Conservation (phyloP, 2,888 invertebrate genomes). For the Raillietiella orientalis region DNA sequence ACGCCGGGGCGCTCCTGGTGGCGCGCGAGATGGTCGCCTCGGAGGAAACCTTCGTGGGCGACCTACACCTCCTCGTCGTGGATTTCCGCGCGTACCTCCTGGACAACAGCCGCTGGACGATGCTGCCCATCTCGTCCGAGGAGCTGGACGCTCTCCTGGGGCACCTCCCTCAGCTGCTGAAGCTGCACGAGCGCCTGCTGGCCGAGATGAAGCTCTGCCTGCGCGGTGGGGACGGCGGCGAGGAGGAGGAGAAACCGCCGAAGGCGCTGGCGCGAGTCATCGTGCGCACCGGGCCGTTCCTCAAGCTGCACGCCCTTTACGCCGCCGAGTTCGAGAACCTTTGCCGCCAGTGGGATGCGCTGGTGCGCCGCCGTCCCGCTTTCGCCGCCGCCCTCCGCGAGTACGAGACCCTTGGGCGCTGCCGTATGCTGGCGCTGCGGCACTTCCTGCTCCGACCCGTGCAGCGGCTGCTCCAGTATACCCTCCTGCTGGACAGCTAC, state of each 20-base stretch:
- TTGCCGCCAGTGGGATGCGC: conserved; percentile 15
- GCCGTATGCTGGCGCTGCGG: conserved; percentile 20
- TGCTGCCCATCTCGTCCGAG: conserved; percentile 13
- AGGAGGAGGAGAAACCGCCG: too few relatives aligned
- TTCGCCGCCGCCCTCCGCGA: conserved; percentile 17
- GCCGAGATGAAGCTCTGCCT: conserved; percentile 17
- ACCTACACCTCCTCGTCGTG: conserved; percentile 17
- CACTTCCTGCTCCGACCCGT: conserved; percentile 32
- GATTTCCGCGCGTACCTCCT: conserved; percentile 12
- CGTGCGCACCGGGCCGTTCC: conserved; percentile 22
- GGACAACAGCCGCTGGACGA: conserved; percentile 10
- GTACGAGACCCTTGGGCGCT: conserved; percentile 16
- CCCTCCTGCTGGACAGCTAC: conserved; percentile 24
- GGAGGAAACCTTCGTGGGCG: conserved; percentile 20
- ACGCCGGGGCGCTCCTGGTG: conserved; percentile 16
- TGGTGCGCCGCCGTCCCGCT: too few relatives aligned
- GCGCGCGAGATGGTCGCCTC: conserved; percentile 20
- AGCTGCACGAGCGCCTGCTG: conserved; percentile 19
- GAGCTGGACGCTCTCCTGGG: conserved; percentile 17
- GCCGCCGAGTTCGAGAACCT: conserved; percentile 19
- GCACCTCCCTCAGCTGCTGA: conserved; percentile 18
- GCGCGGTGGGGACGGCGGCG: too few relatives aligned
- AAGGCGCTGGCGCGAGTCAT: conserved; percentile 20
- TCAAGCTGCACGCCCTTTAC: conserved; percentile 21
- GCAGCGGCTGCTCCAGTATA: conserved; percentile 29